Evolutionary conservation across 2,797 vertebrate genomes (phyloP).

Genomic region (Scarus forsteni): DNA sequence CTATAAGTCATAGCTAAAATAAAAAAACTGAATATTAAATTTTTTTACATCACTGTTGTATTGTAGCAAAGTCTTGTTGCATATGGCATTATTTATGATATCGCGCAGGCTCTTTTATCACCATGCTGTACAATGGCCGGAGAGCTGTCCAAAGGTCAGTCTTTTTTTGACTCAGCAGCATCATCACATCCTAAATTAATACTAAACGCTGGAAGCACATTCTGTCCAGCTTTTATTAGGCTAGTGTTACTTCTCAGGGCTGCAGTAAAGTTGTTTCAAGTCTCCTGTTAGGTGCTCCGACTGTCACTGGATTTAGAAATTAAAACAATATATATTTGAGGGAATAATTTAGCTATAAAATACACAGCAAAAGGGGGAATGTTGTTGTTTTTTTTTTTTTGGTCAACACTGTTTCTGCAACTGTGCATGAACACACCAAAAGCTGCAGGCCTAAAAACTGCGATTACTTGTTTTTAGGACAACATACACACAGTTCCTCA

Average conservation of each 20-base stretch:
- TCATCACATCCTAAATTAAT: not conserved
- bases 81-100: too few species aligned
- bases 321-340: not conserved
- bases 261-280: not conserved
- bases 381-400: not conserved
- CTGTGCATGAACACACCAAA: not conserved
- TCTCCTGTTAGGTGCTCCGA: not conserved
- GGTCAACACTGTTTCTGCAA: not conserved
- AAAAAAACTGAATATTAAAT: too few species aligned
- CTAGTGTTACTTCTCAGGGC: slow-evolving; percentile 1
- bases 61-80: too few species aligned
- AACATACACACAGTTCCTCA: not conserved
- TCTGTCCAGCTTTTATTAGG: not conserved
- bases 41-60: too few species aligned
- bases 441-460: not conserved
- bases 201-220: not conserved
- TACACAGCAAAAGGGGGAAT: not conserved
- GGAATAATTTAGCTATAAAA: not conserved
- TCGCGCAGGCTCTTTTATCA: too few species aligned
- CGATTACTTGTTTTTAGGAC: not conserved
- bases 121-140: not conserved
- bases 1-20: too few species aligned
- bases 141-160: not conserved
- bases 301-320: not conserved
- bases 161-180: not conserved